Base-by-base conservation (phyloP, 1,140 invertebrate genomes). In the Thereuonema tuberculata region DNA sequence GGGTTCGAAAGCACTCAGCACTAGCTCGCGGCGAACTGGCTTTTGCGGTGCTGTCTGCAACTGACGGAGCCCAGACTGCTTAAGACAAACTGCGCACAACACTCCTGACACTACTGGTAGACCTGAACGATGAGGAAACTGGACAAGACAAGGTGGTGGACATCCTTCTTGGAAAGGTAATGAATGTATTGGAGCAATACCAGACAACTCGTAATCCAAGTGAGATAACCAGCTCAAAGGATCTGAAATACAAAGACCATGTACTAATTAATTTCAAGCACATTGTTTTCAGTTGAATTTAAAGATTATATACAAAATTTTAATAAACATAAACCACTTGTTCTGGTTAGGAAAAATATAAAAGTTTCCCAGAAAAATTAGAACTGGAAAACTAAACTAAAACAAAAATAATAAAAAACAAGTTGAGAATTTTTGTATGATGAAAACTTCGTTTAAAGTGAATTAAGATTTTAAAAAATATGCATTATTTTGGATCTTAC, bases 201-300 rank as follows among this genome's bases (percentile, higher is more conserved):
- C 89, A 62, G 84, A 82, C n/a, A 93, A 74, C 64, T 93, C 84
- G 67, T 89, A 93, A 25, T 90, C 91, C 1, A 94, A 78, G 52
- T 84, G 78, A 12, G 79, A 77, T 63, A 96, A 72, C 91, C 91
- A 94, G 53, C 82, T 83, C 64, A 85, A 77, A 69, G 91, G 86
- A 77, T 90, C 88, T 85, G 76, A 49, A 64, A 66, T n/a, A n/a
- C n/a, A n/a, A n/a, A 58, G 56, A 27, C 49, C 14, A 60, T 49
- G 48, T 23, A 47, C 27, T 63, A 61, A n/a, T n/a, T 29, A 23
- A 50, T 59, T 24, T 53, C 37, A 50, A 26, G 15, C n/a, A 58
- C 47, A n/a, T n/a, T n/a, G n/a, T n/a, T n/a, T n/a, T n/a, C n/a
- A n/a, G n/a, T n/a, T n/a, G n/a, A n/a, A n/a, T n/a, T n/a, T n/a